Evolutionary conservation across 2,888 invertebrate species (phyloP).

Genomic region (Dermolepida albohirtum): DNA sequence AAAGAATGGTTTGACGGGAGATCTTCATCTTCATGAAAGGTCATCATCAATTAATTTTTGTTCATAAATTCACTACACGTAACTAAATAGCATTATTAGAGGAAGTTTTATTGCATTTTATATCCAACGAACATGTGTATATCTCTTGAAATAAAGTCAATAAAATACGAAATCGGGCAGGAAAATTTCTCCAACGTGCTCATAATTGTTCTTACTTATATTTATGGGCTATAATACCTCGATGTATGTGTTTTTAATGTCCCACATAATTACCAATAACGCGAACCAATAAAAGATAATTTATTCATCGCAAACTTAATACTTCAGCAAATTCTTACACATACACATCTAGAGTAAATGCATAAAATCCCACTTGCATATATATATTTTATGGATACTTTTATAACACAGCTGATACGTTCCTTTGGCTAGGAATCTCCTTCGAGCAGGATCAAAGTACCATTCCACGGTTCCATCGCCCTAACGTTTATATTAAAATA

Average conservation of each 20-base stretch:
- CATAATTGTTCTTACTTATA: slow-evolving; percentile 17
- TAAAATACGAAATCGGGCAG: neutral
- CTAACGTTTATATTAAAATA: slow-evolving; percentile 44
- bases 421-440: too few relatives aligned
- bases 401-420: too few relatives aligned
- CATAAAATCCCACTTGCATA: too few relatives aligned
- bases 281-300: slow-evolving; percentile 30
- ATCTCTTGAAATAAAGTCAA: neutral
- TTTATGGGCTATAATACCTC: slow-evolving; percentile 19
- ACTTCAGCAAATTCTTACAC: too few relatives aligned
- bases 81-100: neutral
- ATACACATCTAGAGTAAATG: too few relatives aligned
- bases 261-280: slow-evolving; percentile 20
- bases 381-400: too few relatives aligned
- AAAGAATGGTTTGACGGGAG: too few relatives aligned
- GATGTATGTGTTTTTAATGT: slow-evolving; percentile 29
- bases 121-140: too few relatives aligned
- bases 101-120: neutral
- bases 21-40: too few relatives aligned
- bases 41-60: too few relatives aligned
- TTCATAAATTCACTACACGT: neutral
- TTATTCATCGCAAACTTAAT: slow-evolving; percentile 22
- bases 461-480: slow-evolving; percentile 5
- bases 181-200: slow-evolving; percentile 16
- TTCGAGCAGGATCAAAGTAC: too few relatives aligned